phyloP scores from a whole-genome alignment of 1,140 invertebrate genomes.

The Drosophila gunungcola region DNA sequence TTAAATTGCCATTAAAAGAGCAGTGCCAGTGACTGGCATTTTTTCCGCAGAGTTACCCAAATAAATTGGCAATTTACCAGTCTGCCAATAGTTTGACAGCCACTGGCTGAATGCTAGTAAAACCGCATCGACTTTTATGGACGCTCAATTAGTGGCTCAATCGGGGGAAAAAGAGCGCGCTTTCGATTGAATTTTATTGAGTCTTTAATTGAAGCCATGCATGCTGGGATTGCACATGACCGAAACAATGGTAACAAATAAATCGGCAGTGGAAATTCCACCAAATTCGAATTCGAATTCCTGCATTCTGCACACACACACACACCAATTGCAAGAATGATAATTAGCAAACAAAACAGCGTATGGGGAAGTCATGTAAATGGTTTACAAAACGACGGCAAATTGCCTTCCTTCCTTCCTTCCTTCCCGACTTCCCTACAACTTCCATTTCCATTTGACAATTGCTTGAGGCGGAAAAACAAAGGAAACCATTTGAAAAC shows the following conservation, averaged over 20 bases:
- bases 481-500: slow-evolving; percentile 53
- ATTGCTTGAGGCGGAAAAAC: slow-evolving; percentile 49
- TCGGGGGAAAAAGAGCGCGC: slow-evolving; percentile 25
- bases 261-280: slow-evolving; percentile 52
- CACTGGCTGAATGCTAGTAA: slow-evolving; percentile 26
- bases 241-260: slow-evolving; percentile 52
- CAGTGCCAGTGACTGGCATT: not conserved
- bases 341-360: slow-evolving; percentile 66
- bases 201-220: slow-evolving; percentile 73
- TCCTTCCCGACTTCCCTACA: not conserved
- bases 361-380: slow-evolving; percentile 49
- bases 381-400: slow-evolving; percentile 59
- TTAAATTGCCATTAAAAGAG: not conserved
- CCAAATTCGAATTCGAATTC: slow-evolving; percentile 23
- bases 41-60: slow-evolving; percentile 1
- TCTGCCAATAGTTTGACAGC: slow-evolving; percentile 38
- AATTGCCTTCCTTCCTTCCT: slow-evolving; percentile 31
- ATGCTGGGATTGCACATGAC: slow-evolving; percentile 40
- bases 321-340: slow-evolving; percentile 37
- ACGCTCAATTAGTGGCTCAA: slow-evolving; percentile 60
- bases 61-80: slow-evolving; percentile 39
- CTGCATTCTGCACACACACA: not conserved
- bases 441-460: slow-evolving; percentile 2
- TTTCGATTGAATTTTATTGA: slow-evolving; percentile 78
- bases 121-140: slow-evolving; percentile 56